Conservation (phyloP, 30 jellyfish, hydroid and myxozoan species). For the Aurelia aurita region DNA sequence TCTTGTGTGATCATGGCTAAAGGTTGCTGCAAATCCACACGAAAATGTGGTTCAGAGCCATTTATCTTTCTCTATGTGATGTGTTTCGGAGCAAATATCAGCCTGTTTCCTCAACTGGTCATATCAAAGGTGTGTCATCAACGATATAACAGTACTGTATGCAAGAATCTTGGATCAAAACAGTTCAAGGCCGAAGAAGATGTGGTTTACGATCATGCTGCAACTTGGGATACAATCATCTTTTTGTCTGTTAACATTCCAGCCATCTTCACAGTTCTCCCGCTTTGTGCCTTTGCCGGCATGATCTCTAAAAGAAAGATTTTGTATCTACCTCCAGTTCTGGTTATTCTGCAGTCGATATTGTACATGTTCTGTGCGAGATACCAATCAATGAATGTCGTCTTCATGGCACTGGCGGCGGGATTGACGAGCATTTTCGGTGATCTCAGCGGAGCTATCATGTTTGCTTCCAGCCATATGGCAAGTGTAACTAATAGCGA, state of each 20-base stretch:
- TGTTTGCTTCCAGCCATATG: conserved; percentile 60
- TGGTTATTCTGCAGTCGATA: conserved; percentile 18
- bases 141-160: conserved; percentile 20
- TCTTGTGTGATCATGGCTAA: no score
- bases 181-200: conserved; percentile 15
- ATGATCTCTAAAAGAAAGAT: conserved; percentile 21
- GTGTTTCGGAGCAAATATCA: conserved; percentile 23
- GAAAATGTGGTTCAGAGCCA: conserved; percentile 40
- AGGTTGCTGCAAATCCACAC: no score
- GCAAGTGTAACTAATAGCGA: conserved; percentile 55
- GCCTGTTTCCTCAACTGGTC: conserved; percentile 46
- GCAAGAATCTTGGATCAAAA: conserved; percentile 23
- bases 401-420: conserved; percentile 39
- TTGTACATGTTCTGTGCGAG: conserved; percentile 37
- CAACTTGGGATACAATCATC: conserved; percentile 48
- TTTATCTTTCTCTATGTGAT: conserved; percentile 48
- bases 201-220: conserved; percentile 27
- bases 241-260: conserved; percentile 36
- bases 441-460: conserved; percentile 50
- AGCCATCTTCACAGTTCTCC: conserved; percentile 29
- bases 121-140: conserved; percentile 37
- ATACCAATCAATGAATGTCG: background rate
- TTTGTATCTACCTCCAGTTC: conserved; percentile 16
- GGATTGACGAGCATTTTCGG: conserved; percentile 39
- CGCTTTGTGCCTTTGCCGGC: conserved; percentile 51